These are phyloP conservation scores for Mesorhabditis spiculigera DNA, from an alignment of 2,888 invertebrate species.

Conservation along the genomic window DNA sequence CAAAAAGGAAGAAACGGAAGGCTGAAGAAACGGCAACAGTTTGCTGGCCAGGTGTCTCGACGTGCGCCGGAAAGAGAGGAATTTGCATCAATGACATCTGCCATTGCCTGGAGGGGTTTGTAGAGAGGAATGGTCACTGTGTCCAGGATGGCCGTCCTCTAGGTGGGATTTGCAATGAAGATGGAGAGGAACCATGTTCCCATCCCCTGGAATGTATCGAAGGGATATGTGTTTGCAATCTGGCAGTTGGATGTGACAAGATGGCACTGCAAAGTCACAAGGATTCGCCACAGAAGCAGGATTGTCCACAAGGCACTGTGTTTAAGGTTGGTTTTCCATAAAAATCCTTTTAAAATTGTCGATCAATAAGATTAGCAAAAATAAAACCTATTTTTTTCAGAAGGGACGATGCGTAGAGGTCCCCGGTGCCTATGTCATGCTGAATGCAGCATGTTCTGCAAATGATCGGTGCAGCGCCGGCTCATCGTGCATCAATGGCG, in stretches of 20 bases:
- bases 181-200: constrained; percentile 14
- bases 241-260: constrained; percentile 11
- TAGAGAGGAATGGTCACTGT: constrained; percentile 27
- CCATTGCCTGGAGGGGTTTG: constrained; percentile 32
- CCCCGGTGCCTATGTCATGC: constrained; percentile 12
- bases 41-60: constrained; percentile 30
- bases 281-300: neutral
- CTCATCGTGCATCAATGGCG: constrained; percentile 38
- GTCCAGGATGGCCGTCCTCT: constrained; percentile 15
- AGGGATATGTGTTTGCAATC: constrained; percentile 26
- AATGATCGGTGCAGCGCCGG: constrained; percentile 52
- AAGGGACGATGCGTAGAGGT: constrained; percentile 23
- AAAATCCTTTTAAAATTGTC: neutral
- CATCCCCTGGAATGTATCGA: constrained; percentile 19
- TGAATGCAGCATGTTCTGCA: constrained; percentile 9
- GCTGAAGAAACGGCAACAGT: neutral
- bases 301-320: constrained; percentile 17
- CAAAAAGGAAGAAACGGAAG: neutral
- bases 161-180: constrained; percentile 19
- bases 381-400: constrained; percentile 18
- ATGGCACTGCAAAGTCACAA: neutral
- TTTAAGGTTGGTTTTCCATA: constrained; percentile 10
- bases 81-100: constrained; percentile 37
- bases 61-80: constrained; percentile 37
- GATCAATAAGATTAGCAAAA: neutral